Percentiles rank a stretch among this genome's conserved stretches.
Evolutionary conservation across 1,140 invertebrate genomes (phyloP).

Genomic region (Macrobrachium rosenbergii): DNA sequence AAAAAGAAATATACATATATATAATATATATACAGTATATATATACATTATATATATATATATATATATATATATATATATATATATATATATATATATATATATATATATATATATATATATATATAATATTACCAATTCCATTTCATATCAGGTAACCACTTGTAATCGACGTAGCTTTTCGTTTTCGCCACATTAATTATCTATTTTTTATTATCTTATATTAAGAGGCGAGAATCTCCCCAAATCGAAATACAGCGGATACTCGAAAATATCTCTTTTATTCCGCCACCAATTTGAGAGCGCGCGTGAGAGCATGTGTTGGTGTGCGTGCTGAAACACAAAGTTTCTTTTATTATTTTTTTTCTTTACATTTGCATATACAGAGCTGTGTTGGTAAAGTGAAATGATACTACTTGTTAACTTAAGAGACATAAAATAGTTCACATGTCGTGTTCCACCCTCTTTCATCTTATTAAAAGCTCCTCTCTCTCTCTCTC

Average conservation of each 20-base stretch:
- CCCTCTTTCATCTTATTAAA: neutral
- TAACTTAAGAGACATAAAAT: neutral
- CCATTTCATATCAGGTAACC: neutral
- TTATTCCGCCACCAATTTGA: neutral
- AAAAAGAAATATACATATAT: neutral
- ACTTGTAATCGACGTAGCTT: too few relatives aligned
- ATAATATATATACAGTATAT: conserved; percentile 9
- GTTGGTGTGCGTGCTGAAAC: too few relatives aligned
- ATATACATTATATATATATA: neutral
- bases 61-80: neutral
- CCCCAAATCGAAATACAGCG: neutral
- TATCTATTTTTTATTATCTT: too few relatives aligned
- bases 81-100: neutral
- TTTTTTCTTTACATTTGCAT: too few relatives aligned
- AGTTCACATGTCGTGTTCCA: neutral
- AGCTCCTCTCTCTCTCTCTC: neutral
- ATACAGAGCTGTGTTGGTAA: too few relatives aligned
- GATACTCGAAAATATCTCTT: neutral
- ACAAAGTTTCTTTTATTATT: too few relatives aligned
- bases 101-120: neutral
- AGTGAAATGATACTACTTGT: too few relatives aligned
- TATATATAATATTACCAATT: neutral
- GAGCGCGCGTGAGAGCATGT: too few relatives aligned
- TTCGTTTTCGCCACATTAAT: too few relatives aligned
- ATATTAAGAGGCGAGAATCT: neutral